Base-by-base conservation (phyloP, 2,888 invertebrate genomes). In the Lysandra coridon region DNA sequence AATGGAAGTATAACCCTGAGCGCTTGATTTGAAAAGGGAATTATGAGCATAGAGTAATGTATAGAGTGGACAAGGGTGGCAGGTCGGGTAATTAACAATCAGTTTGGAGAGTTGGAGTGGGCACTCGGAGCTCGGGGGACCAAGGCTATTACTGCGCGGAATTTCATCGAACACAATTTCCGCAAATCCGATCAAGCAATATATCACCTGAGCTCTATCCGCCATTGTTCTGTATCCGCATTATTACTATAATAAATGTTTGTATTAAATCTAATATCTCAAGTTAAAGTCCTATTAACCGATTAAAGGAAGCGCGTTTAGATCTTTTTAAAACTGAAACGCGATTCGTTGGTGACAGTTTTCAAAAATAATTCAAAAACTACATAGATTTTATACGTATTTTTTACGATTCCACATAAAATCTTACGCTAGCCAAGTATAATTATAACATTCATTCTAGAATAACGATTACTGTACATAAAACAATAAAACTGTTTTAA, bases 61-160 rank as follows among this genome's bases (percentile, higher is more conserved):
- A 78, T 80, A 80, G 80, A 80, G 81, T 80, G 80, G 80, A 78
- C 78, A 80, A 78, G 79, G 79, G 80, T 78, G 80, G 80, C 79
- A 84, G 86, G 85, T 86, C 85, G 86, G 86, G 84, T 91, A 93
- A 93, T 93, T 92, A 91, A 88, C 88, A 87, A 88, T 86, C 88
- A 88, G 90, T 92, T 92, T 93, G 91, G 93, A 93, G 89, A 88
- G 92, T 92, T 92, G 90, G 92, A 93, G 93, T 93, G 92, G 91
- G 90, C 90, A 91, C 91, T 92, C 88, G 87, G 88, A 86, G 90
- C 91, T 92, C 88, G 87, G 88, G 49, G 87, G 88, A 88, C 90
- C 93, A 93, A 94, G 94, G 93, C 91, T 92, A 90, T 85, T 86
- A 87, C 88, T 90, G 93, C 90, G 88, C 89, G 88, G 90, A 92